phyloP scores from a whole-genome alignment of 2,113 vertebrate species.

The Gracilinanus agilis region DNA sequence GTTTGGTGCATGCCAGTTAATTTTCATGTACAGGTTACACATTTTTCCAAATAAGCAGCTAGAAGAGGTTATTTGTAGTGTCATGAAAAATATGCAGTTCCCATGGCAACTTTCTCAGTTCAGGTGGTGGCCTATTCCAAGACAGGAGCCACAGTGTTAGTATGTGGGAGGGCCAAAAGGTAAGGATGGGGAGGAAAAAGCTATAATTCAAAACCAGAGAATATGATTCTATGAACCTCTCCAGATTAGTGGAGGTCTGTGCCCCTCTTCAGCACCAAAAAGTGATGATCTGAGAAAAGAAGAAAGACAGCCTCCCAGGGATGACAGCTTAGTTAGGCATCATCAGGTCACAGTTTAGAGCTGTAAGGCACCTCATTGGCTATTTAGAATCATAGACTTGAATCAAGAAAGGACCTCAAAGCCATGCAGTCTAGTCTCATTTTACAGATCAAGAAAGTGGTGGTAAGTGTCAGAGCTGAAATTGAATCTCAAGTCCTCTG shows the following conservation, averaged over 20 bases:
- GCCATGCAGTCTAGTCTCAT: not conserved
- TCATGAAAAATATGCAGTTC: constrained; percentile 1
- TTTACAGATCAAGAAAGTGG: not conserved
- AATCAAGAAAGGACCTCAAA: not conserved
- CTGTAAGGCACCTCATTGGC: not conserved
- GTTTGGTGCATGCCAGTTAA: not conserved
- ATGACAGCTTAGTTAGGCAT: not conserved
- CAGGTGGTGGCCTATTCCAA: not conserved
- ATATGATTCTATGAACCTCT: not conserved
- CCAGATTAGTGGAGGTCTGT: not conserved
- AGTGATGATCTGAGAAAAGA: not conserved
- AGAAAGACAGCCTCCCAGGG: not conserved
- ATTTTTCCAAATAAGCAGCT: not conserved
- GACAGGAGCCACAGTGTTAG: not conserved
- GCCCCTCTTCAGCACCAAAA: not conserved
- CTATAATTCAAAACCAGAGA: not conserved
- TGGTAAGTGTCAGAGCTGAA: not conserved
- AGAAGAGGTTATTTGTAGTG: not conserved
- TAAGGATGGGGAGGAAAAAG: not conserved
- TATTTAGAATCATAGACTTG: not conserved
- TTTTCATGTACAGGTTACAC: not conserved
- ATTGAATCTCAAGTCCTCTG: not conserved
- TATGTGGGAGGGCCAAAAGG: not conserved
- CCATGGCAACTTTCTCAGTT: constrained; percentile 4
- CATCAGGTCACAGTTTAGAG: not conserved